Conservation (phyloP, 2,888 invertebrate genomes). For the Seira ritae region DNA sequence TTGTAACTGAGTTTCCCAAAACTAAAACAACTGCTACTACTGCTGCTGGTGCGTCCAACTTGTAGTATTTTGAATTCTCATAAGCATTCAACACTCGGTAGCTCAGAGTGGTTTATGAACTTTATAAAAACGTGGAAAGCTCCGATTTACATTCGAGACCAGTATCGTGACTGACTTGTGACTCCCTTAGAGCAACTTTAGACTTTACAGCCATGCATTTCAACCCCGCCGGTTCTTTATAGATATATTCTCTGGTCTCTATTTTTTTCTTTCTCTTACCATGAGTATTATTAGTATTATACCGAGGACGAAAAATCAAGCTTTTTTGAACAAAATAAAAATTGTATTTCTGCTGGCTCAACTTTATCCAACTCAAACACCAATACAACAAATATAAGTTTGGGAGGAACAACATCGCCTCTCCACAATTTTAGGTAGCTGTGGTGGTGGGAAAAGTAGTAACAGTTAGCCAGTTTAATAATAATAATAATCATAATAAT, state of each 20-base stretch:
- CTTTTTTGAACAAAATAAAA: slow-evolving; percentile 1
- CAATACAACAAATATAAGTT: slow-evolving; percentile 16
- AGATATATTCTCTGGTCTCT: background rate
- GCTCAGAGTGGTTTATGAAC: slow-evolving; percentile 58
- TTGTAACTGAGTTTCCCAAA: slow-evolving; percentile 29
- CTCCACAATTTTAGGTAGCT: slow-evolving; percentile 18
- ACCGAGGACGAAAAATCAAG: background rate
- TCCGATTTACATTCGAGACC: slow-evolving; percentile 64
- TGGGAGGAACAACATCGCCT: background rate
- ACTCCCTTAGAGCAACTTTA: slow-evolving; percentile 61
- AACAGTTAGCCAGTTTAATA: slow-evolving; percentile 40
- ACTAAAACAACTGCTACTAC: slow-evolving; percentile 22
- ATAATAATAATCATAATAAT: slow-evolving; percentile 58
- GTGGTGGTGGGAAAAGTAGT: slow-evolving; percentile 18
- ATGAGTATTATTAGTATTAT: background rate
- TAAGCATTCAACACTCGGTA: slow-evolving; percentile 63
- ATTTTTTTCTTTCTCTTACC: no score
- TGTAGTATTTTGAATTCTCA: slow-evolving; percentile 48
- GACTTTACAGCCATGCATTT: slow-evolving; percentile 18
- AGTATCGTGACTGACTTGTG: slow-evolving; percentile 65
- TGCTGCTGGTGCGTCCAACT: slow-evolving; percentile 33
- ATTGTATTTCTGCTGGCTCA: background rate
- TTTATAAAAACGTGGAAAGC: slow-evolving; percentile 59
- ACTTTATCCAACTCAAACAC: slow-evolving; percentile 1
- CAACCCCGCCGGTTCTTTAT: background rate